Base-by-base conservation (phyloP, 2,113 vertebrate genomes). In the Lagopus leucura region DNA sequence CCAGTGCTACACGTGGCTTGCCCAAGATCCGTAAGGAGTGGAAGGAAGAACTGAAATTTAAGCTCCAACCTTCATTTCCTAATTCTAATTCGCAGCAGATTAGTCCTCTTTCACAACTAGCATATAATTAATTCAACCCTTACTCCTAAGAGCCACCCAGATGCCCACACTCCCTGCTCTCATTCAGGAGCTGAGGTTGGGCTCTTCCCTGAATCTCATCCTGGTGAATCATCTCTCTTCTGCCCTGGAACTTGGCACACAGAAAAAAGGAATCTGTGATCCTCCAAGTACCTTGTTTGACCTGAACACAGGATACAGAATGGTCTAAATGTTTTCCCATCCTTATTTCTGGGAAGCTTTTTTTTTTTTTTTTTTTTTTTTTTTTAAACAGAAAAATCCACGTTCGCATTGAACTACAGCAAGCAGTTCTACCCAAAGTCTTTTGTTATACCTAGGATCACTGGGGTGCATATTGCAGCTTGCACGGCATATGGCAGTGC, bases 401-500 rank as follows among this genome's bases (percentile, higher is more conserved):
- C 43, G 50, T 67, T 80, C 71, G 32, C 32, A 30, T 5, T 67
- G 88, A 63, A 81, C 78, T 45, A 63, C 60, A 83, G 42, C 2
- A 8, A 61, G 66, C 76, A 91, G 82, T 80, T 76, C 15, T 36
- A 91, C 75, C 89, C 60, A 50, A 6, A 25, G 40, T 88, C 89
- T 88, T 72, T 15, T 72, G 74, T 92, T 89, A 28, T 25, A 58
- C 73, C 92, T 78, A 5, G 0, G 6, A 86, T 90, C 88, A 72
- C 79, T 22, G 11, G 84, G 82, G 88, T 65, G 86, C 80, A 10
- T 10, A 38, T 73, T 61, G 73, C 92, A 97, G 96, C 96, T 96
- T 95, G 94, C n/a, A 1, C 9, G 73, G 80, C 95, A 96, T 96
- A 95, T 95, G 95, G 95, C 94, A 94, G 85, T 82, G 87, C 93